Evolutionary conservation across 2,113 vertebrate genomes (phyloP).

Genomic region (Scolopax mira): DNA sequence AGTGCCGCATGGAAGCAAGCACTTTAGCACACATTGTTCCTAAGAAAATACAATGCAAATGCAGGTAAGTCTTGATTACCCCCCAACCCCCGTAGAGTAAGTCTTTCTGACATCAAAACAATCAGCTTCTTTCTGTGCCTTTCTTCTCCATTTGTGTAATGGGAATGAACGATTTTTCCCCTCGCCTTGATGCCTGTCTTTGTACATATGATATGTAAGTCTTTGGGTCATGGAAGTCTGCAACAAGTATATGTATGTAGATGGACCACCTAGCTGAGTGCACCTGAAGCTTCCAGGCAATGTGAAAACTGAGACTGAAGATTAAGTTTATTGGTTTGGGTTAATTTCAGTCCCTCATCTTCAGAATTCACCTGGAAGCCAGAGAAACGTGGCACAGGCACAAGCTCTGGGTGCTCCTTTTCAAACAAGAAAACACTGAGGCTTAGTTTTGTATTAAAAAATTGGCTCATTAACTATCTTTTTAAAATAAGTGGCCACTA

Average conservation of each 20-base stretch:
- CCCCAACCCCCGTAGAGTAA: neutral
- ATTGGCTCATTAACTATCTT: neutral
- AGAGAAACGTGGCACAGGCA: fast-evolving
- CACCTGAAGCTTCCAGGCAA: neutral
- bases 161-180: neutral
- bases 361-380: neutral
- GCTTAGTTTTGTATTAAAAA: neutral
- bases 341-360: neutral
- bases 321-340: neutral
- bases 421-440: neutral
- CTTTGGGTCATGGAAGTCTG: neutral
- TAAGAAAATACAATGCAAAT: neutral
- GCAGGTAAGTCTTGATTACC: neutral
- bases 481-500: neutral
- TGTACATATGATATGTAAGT: fast-evolving
- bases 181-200: neutral
- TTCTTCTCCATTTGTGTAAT: neutral
- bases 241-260: neutral
- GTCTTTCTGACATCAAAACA: neutral
- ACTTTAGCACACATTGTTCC: neutral
- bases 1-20: neutral
- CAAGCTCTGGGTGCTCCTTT: neutral
- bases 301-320: neutral
- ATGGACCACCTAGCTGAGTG: neutral
- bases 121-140: neutral